Evolutionary conservation across 2,888 invertebrate genomes (phyloP).

Genomic region (Crepidodera aurea): DNA sequence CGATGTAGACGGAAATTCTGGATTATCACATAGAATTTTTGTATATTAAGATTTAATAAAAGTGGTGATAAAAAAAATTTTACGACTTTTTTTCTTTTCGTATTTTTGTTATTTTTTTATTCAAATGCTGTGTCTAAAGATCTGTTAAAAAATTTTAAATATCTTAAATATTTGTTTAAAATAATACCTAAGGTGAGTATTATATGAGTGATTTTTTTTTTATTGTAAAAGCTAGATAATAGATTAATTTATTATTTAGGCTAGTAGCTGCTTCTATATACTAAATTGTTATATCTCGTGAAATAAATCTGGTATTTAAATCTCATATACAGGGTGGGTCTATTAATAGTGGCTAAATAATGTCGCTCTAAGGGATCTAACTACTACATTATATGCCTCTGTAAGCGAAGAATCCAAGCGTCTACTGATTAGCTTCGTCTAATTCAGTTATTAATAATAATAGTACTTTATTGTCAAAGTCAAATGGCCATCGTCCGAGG

Average conservation of each 20-base stretch:
- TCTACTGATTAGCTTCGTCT: too few relatives aligned
- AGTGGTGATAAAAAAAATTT: conserved; percentile 51
- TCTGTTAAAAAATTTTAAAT: conserved; percentile 27
- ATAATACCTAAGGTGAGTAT: conserved; percentile 15
- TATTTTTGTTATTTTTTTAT: background rate
- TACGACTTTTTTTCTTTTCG: conserved; percentile 44
- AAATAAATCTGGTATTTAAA: too few relatives aligned
- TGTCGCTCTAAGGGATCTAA: too few relatives aligned
- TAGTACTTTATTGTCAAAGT: too few relatives aligned
- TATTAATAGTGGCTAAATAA: too few relatives aligned
- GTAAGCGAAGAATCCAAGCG: too few relatives aligned
- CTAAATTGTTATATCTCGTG: too few relatives aligned
- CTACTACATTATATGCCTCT: too few relatives aligned
- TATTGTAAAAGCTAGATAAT: background rate
- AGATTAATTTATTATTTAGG: background rate
- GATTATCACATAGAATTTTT: conserved; percentile 42
- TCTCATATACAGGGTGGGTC: too few relatives aligned
- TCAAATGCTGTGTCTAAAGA: conserved; percentile 37
- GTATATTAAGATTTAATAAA: conserved; percentile 55
- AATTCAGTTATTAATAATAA: too few relatives aligned
- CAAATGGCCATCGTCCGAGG: too few relatives aligned
- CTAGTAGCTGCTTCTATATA: background rate
- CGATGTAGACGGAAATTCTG: conserved; percentile 69
- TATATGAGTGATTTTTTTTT: conserved; percentile 6
- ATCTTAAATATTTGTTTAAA: background rate